These are phyloP conservation scores for Cephus pygmeus DNA, from an alignment of 2,888 invertebrate genomes.

Conservation along the genomic window DNA sequence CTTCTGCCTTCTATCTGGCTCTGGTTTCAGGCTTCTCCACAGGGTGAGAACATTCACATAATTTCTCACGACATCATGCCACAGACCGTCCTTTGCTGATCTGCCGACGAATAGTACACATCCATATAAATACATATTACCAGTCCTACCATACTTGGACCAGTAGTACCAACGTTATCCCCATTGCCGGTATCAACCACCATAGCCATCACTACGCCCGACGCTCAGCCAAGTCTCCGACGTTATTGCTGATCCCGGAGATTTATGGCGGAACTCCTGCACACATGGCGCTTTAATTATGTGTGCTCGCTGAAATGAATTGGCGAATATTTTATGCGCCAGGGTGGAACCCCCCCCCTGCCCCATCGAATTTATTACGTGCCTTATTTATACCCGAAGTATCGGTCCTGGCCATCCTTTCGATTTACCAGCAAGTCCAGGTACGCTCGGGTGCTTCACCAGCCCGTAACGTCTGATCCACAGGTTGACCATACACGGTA, in stretches of 20 bases:
- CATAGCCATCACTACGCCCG: slow-evolving; percentile 37
- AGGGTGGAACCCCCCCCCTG: slow-evolving; percentile 24
- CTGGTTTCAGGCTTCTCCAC: neutral
- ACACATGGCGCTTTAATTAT: slow-evolving; percentile 65
- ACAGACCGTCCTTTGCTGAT: slow-evolving; percentile 46
- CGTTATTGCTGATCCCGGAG: slow-evolving; percentile 63
- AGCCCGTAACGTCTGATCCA: neutral
- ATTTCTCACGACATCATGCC: slow-evolving; percentile 57
- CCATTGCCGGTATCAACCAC: slow-evolving; percentile 24
- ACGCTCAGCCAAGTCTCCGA: slow-evolving; percentile 52
- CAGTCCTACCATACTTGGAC: slow-evolving; percentile 22
- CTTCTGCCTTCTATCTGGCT: slow-evolving; percentile 4
- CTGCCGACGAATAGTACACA: slow-evolving; percentile 50
- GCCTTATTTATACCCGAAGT: slow-evolving; percentile 25
- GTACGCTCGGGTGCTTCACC: neutral
- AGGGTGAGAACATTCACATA: slow-evolving; percentile 54
- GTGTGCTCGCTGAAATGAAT: slow-evolving; percentile 56
- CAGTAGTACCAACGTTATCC: slow-evolving; percentile 23
- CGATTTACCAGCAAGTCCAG: neutral
- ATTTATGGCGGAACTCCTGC: slow-evolving; percentile 60
- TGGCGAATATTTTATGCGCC: slow-evolving; percentile 59
- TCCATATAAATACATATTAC: slow-evolving; percentile 23
- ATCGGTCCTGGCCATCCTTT: slow-evolving; percentile 17
- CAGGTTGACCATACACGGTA: neutral
- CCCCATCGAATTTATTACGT: slow-evolving; percentile 30